Percentiles rank a stretch among this genome's conserved stretches.
phyloP scores from a whole-genome alignment of 2,113 vertebrate genomes.

The Terrapene triunguis region DNA sequence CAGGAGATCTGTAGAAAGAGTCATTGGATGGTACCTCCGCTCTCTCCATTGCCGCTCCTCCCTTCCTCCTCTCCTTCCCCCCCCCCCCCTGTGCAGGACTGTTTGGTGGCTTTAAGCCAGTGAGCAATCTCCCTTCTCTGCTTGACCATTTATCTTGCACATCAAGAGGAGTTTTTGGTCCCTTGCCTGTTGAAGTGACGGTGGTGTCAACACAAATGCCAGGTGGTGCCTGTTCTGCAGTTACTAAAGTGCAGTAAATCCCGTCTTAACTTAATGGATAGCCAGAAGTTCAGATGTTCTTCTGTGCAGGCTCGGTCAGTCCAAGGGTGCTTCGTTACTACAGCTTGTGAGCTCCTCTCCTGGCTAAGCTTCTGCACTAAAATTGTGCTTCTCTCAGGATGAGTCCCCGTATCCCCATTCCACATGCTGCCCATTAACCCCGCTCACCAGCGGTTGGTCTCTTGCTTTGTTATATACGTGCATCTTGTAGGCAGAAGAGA shows the following conservation, averaged over 20 bases:
- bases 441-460: background rate
- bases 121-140: background rate
- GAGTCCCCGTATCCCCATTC: background rate
- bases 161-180: background rate
- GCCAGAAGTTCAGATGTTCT: background rate
- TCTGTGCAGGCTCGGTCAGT: background rate
- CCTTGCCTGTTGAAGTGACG: background rate
- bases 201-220: no score
- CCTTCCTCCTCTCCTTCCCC: no score
- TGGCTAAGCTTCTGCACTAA: background rate
- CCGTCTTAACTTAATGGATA: no score
- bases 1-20: background rate
- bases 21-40: background rate
- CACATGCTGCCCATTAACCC: background rate
- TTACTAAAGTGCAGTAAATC: background rate
- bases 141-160: background rate
- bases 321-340: background rate
- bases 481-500: background rate
- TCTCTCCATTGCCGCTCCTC: background rate
- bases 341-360: background rate
- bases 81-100: rapidly evolving
- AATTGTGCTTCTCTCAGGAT: background rate
- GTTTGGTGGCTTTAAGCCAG: background rate
- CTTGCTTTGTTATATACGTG: background rate
- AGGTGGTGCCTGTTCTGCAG: background rate